phyloP scores from a whole-genome alignment of 2,113 vertebrate species.

The Fregetta grallaria region DNA sequence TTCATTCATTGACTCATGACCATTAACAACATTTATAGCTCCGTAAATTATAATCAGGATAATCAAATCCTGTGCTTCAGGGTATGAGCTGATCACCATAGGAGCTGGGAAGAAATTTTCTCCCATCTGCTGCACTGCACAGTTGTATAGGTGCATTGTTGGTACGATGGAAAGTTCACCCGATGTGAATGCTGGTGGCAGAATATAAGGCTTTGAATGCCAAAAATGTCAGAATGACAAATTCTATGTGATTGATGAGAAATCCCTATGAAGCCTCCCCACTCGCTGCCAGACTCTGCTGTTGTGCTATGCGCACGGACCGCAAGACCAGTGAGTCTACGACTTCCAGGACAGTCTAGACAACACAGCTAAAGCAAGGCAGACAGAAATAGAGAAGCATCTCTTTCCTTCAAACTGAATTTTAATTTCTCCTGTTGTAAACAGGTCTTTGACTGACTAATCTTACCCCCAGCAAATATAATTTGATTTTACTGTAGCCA shows the following conservation, averaged over 20 bases:
- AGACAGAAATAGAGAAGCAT: conserved; percentile 7
- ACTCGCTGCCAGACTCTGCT: neutral
- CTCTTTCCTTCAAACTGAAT: neutral
- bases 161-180: neutral
- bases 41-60: neutral
- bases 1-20: neutral
- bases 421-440: conserved; percentile 34
- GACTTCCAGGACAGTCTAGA: neutral
- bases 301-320: fast-evolving
- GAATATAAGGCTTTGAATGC: neutral
- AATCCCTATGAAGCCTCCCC: neutral
- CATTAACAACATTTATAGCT: neutral
- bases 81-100: neutral
- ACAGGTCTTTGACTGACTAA: conserved; percentile 32
- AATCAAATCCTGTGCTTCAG: neutral
- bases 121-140: neutral
- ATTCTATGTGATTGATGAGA: neutral
- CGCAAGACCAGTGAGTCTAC: fast-evolving
- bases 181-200: neutral
- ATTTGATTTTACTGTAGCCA: conserved; percentile 55
- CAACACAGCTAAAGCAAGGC: neutral
- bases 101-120: neutral
- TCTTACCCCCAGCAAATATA: conserved; percentile 58
- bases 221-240: neutral
- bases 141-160: neutral